Conservation (phyloP, 2,888 invertebrate genomes). For the Scaptomyza cyrtandrae region DNA sequence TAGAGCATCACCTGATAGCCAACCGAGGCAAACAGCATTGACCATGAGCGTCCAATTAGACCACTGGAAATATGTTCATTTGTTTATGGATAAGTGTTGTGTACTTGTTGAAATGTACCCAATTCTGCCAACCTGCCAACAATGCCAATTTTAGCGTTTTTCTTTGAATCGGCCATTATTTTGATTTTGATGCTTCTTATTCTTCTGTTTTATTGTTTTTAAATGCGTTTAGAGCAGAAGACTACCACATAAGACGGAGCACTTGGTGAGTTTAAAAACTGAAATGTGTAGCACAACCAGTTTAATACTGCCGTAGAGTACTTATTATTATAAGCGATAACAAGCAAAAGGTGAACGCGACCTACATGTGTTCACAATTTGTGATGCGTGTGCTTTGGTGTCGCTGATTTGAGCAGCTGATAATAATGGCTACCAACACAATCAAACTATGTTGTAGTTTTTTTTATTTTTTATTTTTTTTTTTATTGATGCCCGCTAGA, state of each 20-base stretch:
- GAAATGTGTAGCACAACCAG: constrained; percentile 53
- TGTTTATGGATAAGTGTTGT: neutral
- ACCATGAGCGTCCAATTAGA: constrained; percentile 97
- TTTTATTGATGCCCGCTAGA: constrained; percentile 38
- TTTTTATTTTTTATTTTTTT: constrained; percentile 27
- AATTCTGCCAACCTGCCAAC: constrained; percentile 88
- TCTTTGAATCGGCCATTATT: constrained; percentile 79
- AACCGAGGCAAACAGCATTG: constrained; percentile 97
- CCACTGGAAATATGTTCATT: constrained; percentile 87
- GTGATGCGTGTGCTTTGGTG: constrained; percentile 38
- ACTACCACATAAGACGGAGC: constrained; percentile 36
- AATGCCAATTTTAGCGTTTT: constrained; percentile 90
- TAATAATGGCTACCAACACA: constrained; percentile 41
- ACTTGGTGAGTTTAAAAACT: constrained; percentile 50
- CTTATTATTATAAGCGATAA: constrained; percentile 53
- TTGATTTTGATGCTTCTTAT: constrained; percentile 2
- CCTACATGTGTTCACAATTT: constrained; percentile 46
- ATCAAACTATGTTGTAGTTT: constrained; percentile 16
- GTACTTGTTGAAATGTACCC: neutral
- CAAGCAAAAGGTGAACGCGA: constrained; percentile 71
- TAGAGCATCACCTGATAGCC: constrained; percentile 95
- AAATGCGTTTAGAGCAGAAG: constrained; percentile 5
- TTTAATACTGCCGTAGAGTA: constrained; percentile 55
- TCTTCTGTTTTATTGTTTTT: neutral
- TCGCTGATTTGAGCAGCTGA: constrained; percentile 47